A percentile compares a stretch with the other conserved stretches of the same genome.
phyloP scores from a whole-genome alignment of 2,113 vertebrate genomes.

The Choloepus hoffmanni region DNA sequence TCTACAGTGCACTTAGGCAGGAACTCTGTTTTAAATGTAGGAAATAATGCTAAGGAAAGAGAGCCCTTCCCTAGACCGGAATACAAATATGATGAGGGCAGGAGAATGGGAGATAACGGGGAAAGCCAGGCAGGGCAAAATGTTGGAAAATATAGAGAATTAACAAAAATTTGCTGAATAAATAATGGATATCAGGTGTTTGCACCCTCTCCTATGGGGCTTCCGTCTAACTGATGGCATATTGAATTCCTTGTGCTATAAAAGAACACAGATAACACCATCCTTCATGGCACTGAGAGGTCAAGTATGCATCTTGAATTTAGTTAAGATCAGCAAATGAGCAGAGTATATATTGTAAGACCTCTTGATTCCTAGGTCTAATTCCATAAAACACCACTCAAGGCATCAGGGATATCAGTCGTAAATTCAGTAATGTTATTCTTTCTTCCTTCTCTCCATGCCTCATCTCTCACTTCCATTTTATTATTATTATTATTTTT shows the following conservation, averaged over 20 bases:
- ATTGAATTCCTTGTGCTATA: neutral
- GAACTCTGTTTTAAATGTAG: neutral
- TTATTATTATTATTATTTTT: neutral
- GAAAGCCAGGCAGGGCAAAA: neutral
- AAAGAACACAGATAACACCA: neutral
- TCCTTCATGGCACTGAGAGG: neutral
- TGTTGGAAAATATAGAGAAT: neutral
- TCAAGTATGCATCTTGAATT: conserved; percentile 65
- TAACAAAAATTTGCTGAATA: neutral
- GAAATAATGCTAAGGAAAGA: neutral
- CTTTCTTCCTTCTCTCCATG: conserved; percentile 67
- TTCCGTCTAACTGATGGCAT: neutral
- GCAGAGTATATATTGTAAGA: conserved; percentile 59
- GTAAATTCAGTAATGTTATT: conserved; percentile 70
- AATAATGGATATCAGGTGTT: conserved; percentile 51
- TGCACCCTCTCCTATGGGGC: neutral
- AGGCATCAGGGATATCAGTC: conserved; percentile 54
- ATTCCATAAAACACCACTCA: conserved; percentile 55
- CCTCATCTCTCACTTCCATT: conserved; percentile 45
- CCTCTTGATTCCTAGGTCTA: conserved; percentile 51
- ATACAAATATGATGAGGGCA: neutral
- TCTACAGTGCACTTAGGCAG: rapidly evolving
- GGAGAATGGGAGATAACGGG: neutral
- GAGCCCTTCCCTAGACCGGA: no score
- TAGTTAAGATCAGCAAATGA: conserved; percentile 59